Evolutionary conservation across 2,113 vertebrate genomes (phyloP).

Genomic region (Lagenorhynchus albirostris): DNA sequence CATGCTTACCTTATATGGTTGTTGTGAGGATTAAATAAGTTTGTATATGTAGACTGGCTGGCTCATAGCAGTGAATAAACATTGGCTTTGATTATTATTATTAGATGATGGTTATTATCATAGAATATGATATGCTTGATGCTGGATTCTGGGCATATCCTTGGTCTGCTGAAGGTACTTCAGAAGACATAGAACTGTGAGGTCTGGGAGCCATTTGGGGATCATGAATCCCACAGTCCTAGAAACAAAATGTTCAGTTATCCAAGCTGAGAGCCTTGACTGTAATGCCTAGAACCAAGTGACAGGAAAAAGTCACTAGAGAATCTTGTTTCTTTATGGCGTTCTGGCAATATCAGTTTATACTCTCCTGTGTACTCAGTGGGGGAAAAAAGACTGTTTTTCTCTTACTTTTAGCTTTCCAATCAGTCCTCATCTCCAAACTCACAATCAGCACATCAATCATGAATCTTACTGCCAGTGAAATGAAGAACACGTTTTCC

Average conservation of each 20-base stretch:
- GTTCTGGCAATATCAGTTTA: neutral
- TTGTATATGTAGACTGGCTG: neutral
- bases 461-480: neutral
- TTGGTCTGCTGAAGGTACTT: neutral
- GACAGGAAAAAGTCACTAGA: neutral
- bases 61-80: neutral
- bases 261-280: neutral
- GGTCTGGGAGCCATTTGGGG: neutral
- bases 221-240: neutral
- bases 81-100: constrained; percentile 11
- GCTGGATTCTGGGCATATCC: neutral
- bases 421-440: neutral
- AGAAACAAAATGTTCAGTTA: neutral
- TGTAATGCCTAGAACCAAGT: neutral
- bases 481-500: constrained; percentile 26
- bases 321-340: neutral
- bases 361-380: neutral
- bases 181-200: neutral
- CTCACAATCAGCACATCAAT: neutral
- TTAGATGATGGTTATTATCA: neutral
- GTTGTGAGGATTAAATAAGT: neutral
- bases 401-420: neutral
- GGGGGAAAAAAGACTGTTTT: neutral
- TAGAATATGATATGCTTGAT: neutral
- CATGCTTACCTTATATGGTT: neutral